Percentiles rank a stretch among this genome's conserved stretches.
These are phyloP conservation scores for Notamacropus eugenii DNA, from an alignment of 2,797 vertebrate species.

Conservation along the genomic window DNA sequence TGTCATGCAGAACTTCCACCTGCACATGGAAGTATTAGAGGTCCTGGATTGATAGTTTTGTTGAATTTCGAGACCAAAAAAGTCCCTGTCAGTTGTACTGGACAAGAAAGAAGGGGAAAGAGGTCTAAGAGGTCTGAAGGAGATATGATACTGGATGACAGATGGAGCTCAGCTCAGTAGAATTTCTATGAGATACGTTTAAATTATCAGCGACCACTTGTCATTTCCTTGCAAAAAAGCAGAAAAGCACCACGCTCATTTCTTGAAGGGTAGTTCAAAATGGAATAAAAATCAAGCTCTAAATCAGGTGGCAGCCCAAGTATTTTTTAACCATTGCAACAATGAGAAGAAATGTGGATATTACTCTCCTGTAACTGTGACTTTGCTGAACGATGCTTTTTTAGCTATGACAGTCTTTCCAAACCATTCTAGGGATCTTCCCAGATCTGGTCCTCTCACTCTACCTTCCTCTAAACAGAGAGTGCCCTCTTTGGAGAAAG, in stretches of 20 bases:
- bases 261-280: not conserved
- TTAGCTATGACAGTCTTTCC: not conserved
- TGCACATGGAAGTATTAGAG: not conserved
- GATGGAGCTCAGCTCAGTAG: not conserved
- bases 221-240: not conserved
- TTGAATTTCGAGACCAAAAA: not conserved
- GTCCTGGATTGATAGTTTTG: not conserved
- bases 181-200: not conserved
- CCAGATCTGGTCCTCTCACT: not conserved
- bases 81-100: not conserved
- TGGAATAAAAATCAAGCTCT: not conserved
- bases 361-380: not conserved
- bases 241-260: not conserved
- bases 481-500: not conserved
- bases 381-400: not conserved
- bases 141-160: not conserved
- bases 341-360: not conserved
- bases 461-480: not conserved
- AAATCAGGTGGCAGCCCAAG: not conserved
- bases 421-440: not conserved
- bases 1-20: not conserved
- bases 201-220: not conserved
- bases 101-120: not conserved
- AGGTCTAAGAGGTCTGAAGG: not conserved
- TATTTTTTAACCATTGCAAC: not conserved